Evolutionary conservation across 35 echinoderm and acorn worm genomes (phyloP), one percentile per base, ranked within the genome.

Genomic region (Nesometra sesokonis): DNA sequence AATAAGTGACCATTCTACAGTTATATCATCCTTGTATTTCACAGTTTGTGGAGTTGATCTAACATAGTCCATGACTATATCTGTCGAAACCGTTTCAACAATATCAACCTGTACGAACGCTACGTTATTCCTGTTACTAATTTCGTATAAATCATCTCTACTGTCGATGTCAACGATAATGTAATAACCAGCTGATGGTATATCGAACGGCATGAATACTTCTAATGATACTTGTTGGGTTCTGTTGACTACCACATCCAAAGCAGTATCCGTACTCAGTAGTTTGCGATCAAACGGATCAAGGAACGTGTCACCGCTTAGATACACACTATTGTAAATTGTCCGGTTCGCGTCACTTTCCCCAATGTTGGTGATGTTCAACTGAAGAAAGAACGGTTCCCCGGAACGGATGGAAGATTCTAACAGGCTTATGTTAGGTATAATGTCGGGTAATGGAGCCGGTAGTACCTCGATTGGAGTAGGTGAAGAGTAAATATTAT

Each of bases 291-390:
- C 90, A 43, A 84, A 88, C 32, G 90, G 82, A 82, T 91, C 90
- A 35, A 91, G n/a, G 11, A 30, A 36, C 11, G 78, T 36, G 57
- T 91, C 86, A 38, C 84, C 35, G 37, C 90, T 91, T 32, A 91
- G 36, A 47, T 91, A 91, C 2, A 91, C 40, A 5, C 36, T 52
- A 36, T 87, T 84, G n/a, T 81, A 82, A 85, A 85, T 87, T 0
- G 47, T 32, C 34, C 84, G 77, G 47, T 81, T 33, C 4, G 81
- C 35, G 0, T 46, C 27, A 32, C 34, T 80, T 23, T 0, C 46
- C 47, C 90, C 90, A 57, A 80, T 78, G 76, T 88, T 91, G 46
- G 85, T 46, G 21, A 91, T 47, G 27, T 87, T 88, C n/a, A 86
- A 84, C 0, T 43, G 19, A 5, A 91, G 67, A n/a, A 17, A 29